phyloP scores from a whole-genome alignment of 2,797 vertebrate genomes.

The Chaetodon trifasciatus region DNA sequence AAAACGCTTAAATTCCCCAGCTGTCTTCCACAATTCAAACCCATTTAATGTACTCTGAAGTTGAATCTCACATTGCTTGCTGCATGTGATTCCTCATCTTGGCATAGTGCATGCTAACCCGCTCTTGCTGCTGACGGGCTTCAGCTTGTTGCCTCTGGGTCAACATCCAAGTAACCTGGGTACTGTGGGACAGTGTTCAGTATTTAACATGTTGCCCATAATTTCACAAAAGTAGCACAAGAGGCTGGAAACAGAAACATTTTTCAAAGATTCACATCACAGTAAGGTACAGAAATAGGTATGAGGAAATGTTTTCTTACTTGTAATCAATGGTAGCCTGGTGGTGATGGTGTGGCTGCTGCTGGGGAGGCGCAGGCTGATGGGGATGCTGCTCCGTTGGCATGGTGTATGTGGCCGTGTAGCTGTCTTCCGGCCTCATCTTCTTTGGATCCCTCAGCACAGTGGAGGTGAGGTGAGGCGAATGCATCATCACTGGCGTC shows the following conservation, averaged over 20 bases:
- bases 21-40: background rate
- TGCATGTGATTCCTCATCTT: constrained; percentile 98
- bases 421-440: constrained; percentile 92
- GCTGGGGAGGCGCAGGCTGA: constrained; percentile 73
- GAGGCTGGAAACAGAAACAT: background rate
- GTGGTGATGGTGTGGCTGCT: constrained; percentile 83
- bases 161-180: constrained; percentile 98
- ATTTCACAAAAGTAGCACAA: constrained; percentile 8
- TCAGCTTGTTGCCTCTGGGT: constrained; percentile 96
- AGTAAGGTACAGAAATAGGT: background rate
- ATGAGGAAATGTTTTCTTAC: constrained; percentile 78
- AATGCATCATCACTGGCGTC: constrained; percentile 96
- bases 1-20: background rate
- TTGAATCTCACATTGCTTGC: constrained; percentile 91
- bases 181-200: constrained; percentile 78
- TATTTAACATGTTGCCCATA: background rate
- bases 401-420: constrained; percentile 91
- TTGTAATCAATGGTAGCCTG: constrained; percentile 96
- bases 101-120: constrained; percentile 92
- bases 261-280: background rate
- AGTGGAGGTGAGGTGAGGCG: constrained; percentile 96
- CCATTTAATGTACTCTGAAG: background rate
- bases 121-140: constrained; percentile 94
- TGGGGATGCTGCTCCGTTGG: constrained; percentile 88
- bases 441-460: constrained; percentile 95